phyloP scores from a whole-genome alignment of 1,140 invertebrate genomes.

The Camponotus pennsylvanicus region DNA sequence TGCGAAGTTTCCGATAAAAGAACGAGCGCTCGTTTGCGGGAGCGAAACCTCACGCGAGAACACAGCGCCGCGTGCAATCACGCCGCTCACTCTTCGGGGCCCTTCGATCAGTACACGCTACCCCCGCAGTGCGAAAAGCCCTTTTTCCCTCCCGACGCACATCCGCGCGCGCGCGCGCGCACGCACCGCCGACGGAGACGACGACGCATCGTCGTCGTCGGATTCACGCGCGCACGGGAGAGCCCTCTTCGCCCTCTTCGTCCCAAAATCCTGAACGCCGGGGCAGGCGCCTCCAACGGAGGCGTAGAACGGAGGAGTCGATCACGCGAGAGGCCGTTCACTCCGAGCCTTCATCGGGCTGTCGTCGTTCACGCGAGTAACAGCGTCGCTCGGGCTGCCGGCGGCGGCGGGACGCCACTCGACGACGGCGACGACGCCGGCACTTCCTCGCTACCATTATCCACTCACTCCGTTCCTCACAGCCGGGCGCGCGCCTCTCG shows the following conservation, averaged over 20 bases:
- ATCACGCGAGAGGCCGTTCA: constrained; percentile 63
- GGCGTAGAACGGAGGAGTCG: constrained; percentile 1
- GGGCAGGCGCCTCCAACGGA: background rate
- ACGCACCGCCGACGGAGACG: constrained; percentile 55
- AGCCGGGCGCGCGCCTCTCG: constrained; percentile 49
- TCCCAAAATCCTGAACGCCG: constrained; percentile 37
- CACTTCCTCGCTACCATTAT: constrained; percentile 71
- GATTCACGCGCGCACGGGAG: constrained; percentile 28
- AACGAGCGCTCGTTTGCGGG: constrained; percentile 10
- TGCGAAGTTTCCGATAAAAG: constrained; percentile 1
- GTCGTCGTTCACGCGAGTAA: constrained; percentile 62
- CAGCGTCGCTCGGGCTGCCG: constrained; percentile 63
- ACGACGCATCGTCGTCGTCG: constrained; percentile 26
- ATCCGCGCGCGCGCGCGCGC: constrained; percentile 50
- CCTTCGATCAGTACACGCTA: constrained; percentile 46
- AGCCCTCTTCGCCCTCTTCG: background rate
- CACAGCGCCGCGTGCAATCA: constrained; percentile 31
- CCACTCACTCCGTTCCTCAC: constrained; percentile 7
- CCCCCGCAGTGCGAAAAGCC: constrained; percentile 44
- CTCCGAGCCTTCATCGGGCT: constrained; percentile 62
- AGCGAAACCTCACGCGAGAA: constrained; percentile 22
- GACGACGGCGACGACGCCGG: constrained; percentile 66
- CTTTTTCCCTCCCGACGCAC: constrained; percentile 41
- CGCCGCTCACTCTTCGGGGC: constrained; percentile 15
- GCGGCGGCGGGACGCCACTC: constrained; percentile 68